phyloP scores from a whole-genome alignment of 2,888 invertebrate genomes.

The Octonoba sinensis region DNA sequence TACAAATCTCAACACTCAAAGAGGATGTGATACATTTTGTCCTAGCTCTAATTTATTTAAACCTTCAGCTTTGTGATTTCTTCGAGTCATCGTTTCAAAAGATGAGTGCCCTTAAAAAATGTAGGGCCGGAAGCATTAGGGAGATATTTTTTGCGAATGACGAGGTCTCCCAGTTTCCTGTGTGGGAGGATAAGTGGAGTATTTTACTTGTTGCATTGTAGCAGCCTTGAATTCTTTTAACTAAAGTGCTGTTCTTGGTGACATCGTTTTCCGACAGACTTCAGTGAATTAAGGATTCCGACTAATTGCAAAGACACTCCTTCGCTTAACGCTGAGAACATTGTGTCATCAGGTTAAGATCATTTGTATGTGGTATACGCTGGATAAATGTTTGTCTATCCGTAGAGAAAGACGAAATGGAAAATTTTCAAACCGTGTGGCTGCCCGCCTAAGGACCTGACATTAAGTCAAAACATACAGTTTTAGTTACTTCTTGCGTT shows the following conservation, averaged over 20 bases:
- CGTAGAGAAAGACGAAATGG: not conserved
- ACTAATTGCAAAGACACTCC: conserved; percentile 54
- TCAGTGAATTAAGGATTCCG: conserved; percentile 38
- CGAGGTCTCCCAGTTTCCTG: conserved; percentile 42
- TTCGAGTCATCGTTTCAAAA: not conserved
- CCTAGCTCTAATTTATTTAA: too few relatives aligned
- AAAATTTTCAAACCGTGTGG: too few relatives aligned
- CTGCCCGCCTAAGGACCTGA: too few relatives aligned
- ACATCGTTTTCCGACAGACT: conserved; percentile 41
- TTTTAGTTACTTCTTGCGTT: too few relatives aligned
- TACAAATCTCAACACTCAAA: too few relatives aligned
- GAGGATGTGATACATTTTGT: too few relatives aligned
- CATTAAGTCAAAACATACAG: too few relatives aligned
- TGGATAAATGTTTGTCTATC: not conserved
- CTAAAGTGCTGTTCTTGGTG: conserved; percentile 57
- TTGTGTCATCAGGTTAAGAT: conserved; percentile 7
- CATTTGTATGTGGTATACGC: not conserved
- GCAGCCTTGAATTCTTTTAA: conserved; percentile 61
- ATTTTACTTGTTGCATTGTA: conserved; percentile 48
- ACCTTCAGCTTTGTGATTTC: too few relatives aligned
- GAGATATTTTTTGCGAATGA: conserved; percentile 50
- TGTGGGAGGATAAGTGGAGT: conserved; percentile 60
- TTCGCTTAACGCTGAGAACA: conserved; percentile 23
- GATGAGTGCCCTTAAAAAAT: conserved; percentile 18
- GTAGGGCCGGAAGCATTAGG: conserved; percentile 15